Conservation (phyloP, 2,113 vertebrate species). For the Sakesphorus luctuosus region DNA sequence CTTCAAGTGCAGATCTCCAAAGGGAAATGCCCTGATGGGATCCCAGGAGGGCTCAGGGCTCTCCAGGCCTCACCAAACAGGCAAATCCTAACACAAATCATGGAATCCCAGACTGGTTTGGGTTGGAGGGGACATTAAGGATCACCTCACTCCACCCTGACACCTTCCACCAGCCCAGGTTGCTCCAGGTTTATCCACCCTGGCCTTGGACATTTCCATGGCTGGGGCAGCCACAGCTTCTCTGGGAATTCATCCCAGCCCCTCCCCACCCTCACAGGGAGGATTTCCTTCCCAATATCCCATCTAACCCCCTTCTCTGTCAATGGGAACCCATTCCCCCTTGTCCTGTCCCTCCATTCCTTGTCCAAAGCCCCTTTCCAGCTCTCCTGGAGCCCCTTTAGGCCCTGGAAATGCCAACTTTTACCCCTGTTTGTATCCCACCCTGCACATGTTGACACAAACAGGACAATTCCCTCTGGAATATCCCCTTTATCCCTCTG, state of each 20-base stretch:
- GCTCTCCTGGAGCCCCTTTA: neutral
- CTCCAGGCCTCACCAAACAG: too few species aligned
- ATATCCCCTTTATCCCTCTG: neutral
- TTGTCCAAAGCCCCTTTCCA: neutral
- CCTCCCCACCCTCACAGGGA: neutral
- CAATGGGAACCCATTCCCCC: neutral
- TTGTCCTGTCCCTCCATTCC: neutral
- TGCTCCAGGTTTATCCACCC: neutral
- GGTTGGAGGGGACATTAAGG: neutral
- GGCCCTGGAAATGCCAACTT: neutral
- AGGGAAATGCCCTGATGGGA: too few species aligned
- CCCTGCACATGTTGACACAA: neutral
- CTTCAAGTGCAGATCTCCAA: too few species aligned
- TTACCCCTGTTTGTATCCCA: neutral
- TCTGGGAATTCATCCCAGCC: neutral
- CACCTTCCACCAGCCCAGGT: neutral
- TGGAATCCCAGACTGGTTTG: neutral
- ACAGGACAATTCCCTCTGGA: neutral
- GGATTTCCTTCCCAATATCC: neutral
- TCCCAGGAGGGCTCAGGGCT: too few species aligned
- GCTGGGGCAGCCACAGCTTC: neutral
- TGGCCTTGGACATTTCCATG: neutral
- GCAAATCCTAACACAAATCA: too few species aligned
- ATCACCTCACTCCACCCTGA: neutral
- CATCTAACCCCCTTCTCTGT: neutral